Evolutionary conservation across 2,888 invertebrate genomes (phyloP), one percentile per base, ranked within the genome.

Genomic region (Carabus problematicus): DNA sequence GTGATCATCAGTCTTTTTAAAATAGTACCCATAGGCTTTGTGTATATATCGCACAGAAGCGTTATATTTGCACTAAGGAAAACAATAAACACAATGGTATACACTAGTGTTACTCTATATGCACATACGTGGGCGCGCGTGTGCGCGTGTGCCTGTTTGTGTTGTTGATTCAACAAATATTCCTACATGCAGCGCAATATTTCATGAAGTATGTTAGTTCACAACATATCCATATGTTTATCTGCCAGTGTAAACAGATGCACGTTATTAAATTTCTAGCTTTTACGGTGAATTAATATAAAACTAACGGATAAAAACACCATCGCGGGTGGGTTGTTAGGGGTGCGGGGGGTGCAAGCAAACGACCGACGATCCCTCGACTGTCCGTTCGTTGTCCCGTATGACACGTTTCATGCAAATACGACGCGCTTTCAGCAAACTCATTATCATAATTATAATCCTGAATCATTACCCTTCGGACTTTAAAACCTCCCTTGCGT

Each of bases 371-470:
- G 52, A 40, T 39, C 45, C 12, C 39, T n/a, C 29, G 29, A 29
- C 29, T 29, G 29, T 29, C 29, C 29, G 29, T 29, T 29, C 29
- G 29, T 29, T 29, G 29, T 70, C 59, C 62, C 66, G 52, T 45
- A 56, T 70, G 64, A 70, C 64, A 67, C 58, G 54, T 42, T 47
- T 62, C 67, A 62, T 66, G 70, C 62, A 70, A 58, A 68, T 63
- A 18, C 55, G 63, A 64, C 62, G 55, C 67, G 66, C 64, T 70
- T 72, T 71, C 67, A 69, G 74, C 75, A 76, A 78, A 78, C 78
- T 79, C 78, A 79, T 79, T 79, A 79, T 79, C 77, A 79, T 80
- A 79, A 79, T 79, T 79, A 79, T 77, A 76, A 75, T 73, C 73
- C 73, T 59, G 70, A 70, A 64, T 66, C 64, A 70, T 70, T 70